phyloP scores from a whole-genome alignment of 2,888 invertebrate species.

The Cactoblastis cactorum region DNA sequence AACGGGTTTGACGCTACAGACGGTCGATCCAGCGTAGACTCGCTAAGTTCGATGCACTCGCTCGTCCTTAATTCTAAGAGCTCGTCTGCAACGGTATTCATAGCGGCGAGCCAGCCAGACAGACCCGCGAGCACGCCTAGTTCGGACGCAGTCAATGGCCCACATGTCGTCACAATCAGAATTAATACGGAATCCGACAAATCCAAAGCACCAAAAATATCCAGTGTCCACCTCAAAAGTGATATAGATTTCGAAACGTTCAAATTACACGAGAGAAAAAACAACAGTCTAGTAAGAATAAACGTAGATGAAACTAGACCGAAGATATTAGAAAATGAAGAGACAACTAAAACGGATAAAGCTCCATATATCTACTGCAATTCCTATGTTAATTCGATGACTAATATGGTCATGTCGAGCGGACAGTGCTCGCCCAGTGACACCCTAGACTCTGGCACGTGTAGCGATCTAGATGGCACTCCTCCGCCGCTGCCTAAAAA shows the following conservation, averaged over 20 bases:
- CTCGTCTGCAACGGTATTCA: slow-evolving; percentile 76
- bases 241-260: slow-evolving; percentile 65
- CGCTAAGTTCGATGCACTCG: slow-evolving; percentile 76
- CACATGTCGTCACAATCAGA: slow-evolving; percentile 85
- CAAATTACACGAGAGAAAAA: slow-evolving; percentile 65
- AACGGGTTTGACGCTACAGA: slow-evolving; percentile 55
- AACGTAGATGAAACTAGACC: slow-evolving; percentile 73
- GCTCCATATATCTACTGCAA: slow-evolving; percentile 82
- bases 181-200: slow-evolving; percentile 82
- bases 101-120: slow-evolving; percentile 75
- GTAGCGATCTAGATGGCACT: slow-evolving; percentile 89
- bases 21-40: slow-evolving; percentile 50
- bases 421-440: slow-evolving; percentile 91
- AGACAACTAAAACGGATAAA: slow-evolving; percentile 58
- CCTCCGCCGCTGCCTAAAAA: slow-evolving; percentile 85
- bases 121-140: slow-evolving; percentile 66
- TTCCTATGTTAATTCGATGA: slow-evolving; percentile 74
- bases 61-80: slow-evolving; percentile 77
- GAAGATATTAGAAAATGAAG: slow-evolving; percentile 75
- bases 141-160: slow-evolving; percentile 67
- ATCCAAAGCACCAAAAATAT: slow-evolving; percentile 69
- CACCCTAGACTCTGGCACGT: slow-evolving; percentile 90
- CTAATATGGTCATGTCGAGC: slow-evolving; percentile 83
- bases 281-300: slow-evolving; percentile 79
- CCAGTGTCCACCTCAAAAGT: slow-evolving; percentile 72